Conservation (phyloP, 1,140 invertebrate genomes). For the Drosophila guanche region DNA sequence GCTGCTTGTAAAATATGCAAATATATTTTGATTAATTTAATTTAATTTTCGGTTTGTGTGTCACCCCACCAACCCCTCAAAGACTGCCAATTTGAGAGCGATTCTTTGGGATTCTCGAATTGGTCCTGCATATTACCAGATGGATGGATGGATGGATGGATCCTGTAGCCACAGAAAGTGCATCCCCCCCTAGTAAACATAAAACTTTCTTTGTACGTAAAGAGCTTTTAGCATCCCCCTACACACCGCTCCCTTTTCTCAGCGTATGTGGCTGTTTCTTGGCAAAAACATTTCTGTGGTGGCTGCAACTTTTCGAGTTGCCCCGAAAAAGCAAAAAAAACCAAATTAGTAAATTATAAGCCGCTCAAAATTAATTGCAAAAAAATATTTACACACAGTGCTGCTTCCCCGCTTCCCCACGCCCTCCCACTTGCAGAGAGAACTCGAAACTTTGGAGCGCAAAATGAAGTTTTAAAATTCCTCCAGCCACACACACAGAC, state of each 20-base stretch:
- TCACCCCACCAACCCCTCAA: neutral
- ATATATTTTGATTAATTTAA: constrained; percentile 76
- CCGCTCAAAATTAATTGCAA: constrained; percentile 82
- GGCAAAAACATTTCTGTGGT: constrained; percentile 59
- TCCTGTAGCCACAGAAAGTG: constrained; percentile 16
- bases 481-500: constrained; percentile 42
- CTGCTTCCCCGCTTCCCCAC: neutral
- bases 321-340: constrained; percentile 48
- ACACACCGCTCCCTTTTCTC: neutral
- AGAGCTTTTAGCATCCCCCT: constrained; percentile 27
- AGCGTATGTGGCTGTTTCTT: constrained; percentile 39
- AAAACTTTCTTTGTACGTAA: constrained; percentile 22
- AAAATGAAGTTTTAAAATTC: constrained; percentile 81
- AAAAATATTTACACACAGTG: constrained; percentile 80
- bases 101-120: constrained; percentile 13
- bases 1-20: constrained; percentile 59
- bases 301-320: constrained; percentile 29
- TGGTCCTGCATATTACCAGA: neutral
- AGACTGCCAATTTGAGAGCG: constrained; percentile 13
- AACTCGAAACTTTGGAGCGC: constrained; percentile 66
- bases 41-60: constrained; percentile 50
- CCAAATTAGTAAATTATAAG: constrained; percentile 82
- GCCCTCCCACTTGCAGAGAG: constrained; percentile 15
- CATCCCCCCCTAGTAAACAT: neutral
- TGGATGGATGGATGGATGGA: neutral